A percentile compares a stretch with the other conserved stretches of the same genome.
phyloP scores from a whole-genome alignment of 2,113 vertebrate species.

The Smithornis capensis region DNA sequence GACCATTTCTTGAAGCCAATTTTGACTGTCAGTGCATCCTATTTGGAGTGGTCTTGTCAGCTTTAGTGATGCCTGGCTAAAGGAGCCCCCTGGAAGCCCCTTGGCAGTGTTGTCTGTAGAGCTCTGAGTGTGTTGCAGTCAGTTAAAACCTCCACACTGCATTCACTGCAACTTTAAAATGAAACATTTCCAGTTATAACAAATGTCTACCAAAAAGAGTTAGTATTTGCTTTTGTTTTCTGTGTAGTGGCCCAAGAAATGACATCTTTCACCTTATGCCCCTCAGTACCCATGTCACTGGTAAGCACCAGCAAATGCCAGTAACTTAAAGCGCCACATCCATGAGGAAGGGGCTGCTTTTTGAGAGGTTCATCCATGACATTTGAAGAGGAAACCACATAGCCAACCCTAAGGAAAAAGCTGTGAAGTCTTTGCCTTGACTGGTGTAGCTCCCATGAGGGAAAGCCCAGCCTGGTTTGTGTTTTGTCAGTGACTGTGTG shows the following conservation, averaged over 20 bases:
- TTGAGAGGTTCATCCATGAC: background rate
- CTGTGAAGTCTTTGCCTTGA: background rate
- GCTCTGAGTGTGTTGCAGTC: background rate
- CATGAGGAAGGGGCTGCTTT: background rate
- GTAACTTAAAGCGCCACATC: background rate
- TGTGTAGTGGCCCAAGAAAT: background rate
- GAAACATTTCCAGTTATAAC: background rate
- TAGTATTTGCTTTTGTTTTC: background rate
- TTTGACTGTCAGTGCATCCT: background rate
- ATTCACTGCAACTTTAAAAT: background rate
- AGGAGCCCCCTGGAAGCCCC: background rate
- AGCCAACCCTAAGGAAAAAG: background rate
- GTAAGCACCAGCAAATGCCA: background rate
- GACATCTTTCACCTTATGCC: background rate
- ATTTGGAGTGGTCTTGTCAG: background rate
- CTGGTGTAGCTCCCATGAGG: background rate
- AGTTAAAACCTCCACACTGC: background rate
- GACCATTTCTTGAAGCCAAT: background rate
- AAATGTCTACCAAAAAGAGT: background rate
- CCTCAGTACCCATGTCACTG: background rate
- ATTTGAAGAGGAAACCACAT: background rate
- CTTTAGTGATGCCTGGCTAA: background rate
- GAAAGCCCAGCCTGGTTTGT: background rate
- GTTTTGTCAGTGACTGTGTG: background rate
- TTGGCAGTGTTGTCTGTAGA: background rate